A percentile compares a stretch with the other conserved stretches of the same genome.
Evolutionary conservation across 2,113 vertebrate genomes (phyloP).

Genomic region (Dasyprocta punctata): DNA sequence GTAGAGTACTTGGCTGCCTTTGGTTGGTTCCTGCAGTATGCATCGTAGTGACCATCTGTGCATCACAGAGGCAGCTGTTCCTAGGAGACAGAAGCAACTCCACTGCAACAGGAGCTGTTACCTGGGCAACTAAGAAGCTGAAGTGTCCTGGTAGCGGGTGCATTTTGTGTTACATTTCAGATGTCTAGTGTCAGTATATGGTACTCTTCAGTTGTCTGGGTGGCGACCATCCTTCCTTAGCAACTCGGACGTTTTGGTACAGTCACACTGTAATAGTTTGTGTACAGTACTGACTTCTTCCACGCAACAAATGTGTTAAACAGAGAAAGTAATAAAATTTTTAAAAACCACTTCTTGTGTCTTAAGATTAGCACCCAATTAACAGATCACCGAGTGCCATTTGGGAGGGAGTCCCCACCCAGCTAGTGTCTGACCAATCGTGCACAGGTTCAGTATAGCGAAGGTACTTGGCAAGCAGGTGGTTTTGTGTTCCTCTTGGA

Average conservation of each 20-base stretch:
- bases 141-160: no score
- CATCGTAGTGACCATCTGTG: no score
- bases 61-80: no score
- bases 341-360: not conserved
- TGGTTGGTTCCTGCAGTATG: no score
- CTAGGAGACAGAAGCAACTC: no score
- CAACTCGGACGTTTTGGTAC: not conserved
- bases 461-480: not conserved
- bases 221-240: not conserved
- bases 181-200: not conserved
- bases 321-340: not conserved
- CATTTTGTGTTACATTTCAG: no score
- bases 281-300: not conserved
- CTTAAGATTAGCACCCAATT: not conserved
- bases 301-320: not conserved
- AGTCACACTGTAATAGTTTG: slow-evolving; percentile 34
- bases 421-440: not conserved
- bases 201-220: not conserved
- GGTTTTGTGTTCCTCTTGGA: not conserved
- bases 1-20: no score
- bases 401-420: not conserved
- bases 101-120: no score
- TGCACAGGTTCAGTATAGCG: not conserved
- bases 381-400: not conserved
- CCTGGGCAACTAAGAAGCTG: no score